These are phyloP conservation scores for Hoplias malabaricus DNA, from an alignment of 2,113 vertebrate species.

Conservation along the genomic window DNA sequence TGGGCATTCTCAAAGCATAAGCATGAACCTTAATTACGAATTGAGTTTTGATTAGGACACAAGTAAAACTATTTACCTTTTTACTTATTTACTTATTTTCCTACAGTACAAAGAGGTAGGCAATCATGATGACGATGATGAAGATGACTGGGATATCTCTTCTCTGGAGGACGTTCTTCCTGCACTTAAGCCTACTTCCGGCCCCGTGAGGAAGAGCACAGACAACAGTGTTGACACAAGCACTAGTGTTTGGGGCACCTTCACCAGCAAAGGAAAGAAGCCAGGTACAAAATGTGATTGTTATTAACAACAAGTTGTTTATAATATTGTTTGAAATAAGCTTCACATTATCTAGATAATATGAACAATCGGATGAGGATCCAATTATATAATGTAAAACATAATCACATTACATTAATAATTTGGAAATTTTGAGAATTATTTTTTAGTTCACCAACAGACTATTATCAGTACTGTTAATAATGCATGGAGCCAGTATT, in stretches of 20 bases:
- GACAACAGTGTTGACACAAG: constrained; percentile 67
- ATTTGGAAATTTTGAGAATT: too few species aligned
- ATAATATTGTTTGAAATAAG: not conserved
- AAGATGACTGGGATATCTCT: constrained; percentile 83
- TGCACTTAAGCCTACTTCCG: constrained; percentile 60
- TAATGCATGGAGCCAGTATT: too few species aligned
- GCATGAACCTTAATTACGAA: too few species aligned
- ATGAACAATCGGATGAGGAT: too few species aligned
- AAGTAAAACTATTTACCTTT: not conserved
- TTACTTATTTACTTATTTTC: not conserved
- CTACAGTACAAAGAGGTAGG: constrained; percentile 41
- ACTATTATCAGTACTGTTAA: too few species aligned
- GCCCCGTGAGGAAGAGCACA: constrained; percentile 66
- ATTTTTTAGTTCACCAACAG: too few species aligned
- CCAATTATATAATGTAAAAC: too few species aligned
- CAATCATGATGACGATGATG: constrained; percentile 73
- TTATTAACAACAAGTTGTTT: not conserved
- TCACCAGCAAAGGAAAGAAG: constrained; percentile 67
- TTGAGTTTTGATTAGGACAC: too few species aligned
- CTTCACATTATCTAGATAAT: too few species aligned
- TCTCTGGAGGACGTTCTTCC: constrained; percentile 78
- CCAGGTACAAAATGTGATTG: constrained; percentile 67
- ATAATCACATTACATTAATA: too few species aligned
- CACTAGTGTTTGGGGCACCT: constrained; percentile 79
- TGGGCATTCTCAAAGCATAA: too few species aligned